These are phyloP conservation scores for Cuniculus paca DNA, from an alignment of 2,797 vertebrate genomes.

Conservation along the genomic window DNA sequence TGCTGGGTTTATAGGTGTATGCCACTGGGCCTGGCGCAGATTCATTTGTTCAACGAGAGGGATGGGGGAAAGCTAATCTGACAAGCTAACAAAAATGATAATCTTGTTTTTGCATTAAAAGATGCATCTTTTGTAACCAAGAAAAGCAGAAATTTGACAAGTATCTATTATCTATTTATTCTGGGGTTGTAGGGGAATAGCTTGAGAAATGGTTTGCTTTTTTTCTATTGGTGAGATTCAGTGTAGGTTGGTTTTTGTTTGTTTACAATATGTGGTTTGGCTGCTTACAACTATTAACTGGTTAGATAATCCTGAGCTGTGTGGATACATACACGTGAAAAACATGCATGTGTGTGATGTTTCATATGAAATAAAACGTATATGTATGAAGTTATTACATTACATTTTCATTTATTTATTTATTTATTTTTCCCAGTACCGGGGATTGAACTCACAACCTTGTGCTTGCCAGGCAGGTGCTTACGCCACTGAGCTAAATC, in stretches of 20 bases:
- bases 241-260: slow-evolving; percentile 18
- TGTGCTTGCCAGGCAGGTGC: no score
- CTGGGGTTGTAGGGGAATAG: neutral
- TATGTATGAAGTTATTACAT: neutral
- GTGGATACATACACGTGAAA: neutral
- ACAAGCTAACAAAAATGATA: neutral
- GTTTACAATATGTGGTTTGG: neutral
- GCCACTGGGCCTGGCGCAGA: neutral
- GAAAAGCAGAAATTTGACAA: neutral
- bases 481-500: no score
- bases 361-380: neutral
- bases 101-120: slow-evolving; percentile 19
- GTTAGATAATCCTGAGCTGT: neutral
- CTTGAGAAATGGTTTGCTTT: slow-evolving; percentile 29
- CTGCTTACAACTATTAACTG: slow-evolving; percentile 10
- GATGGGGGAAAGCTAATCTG: neutral
- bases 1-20: neutral
- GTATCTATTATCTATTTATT: slow-evolving; percentile 27
- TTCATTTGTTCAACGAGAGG: neutral
- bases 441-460: no score
- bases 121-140: neutral
- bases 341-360: neutral
- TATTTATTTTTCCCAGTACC: no score
- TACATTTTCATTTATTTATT: slow-evolving; percentile 9
- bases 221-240: neutral